Percentiles rank a stretch among this genome's conserved stretches.
phyloP scores from a whole-genome alignment of 1,140 invertebrate species.

The Heliconius congener region DNA sequence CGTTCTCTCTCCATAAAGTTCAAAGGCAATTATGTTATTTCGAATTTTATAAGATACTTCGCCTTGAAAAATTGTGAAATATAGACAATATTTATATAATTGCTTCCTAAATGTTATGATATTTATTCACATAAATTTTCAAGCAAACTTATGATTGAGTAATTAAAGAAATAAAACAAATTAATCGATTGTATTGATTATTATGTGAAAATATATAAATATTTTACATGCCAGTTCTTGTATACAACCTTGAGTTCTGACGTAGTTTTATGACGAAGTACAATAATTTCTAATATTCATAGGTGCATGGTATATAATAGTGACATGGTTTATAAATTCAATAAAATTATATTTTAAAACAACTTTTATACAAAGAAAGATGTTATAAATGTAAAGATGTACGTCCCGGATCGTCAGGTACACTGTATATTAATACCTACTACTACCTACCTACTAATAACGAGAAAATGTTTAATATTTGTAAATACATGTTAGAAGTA shows the following conservation, averaged over 20 bases:
- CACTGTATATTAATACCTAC: no score
- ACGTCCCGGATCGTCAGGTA: no score
- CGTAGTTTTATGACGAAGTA: not conserved
- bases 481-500: no score
- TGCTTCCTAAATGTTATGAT: not conserved
- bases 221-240: not conserved
- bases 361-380: no score
- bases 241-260: not conserved
- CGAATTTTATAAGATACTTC: not conserved
- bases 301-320: not conserved
- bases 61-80: not conserved
- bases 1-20: no score
- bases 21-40: no score
- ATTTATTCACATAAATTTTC: not conserved
- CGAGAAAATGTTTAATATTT: no score
- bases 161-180: slow-evolving; percentile 18
- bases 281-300: not conserved
- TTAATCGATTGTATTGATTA: slow-evolving; percentile 13
- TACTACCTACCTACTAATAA: no score
- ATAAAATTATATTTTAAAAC: no score
- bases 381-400: no score
- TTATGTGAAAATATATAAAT: not conserved
- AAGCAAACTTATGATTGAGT: not conserved
- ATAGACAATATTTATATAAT: not conserved
- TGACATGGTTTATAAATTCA: no score